phyloP scores from a whole-genome alignment of 2,888 invertebrate genomes.

The Yponomeuta malinellus region DNA sequence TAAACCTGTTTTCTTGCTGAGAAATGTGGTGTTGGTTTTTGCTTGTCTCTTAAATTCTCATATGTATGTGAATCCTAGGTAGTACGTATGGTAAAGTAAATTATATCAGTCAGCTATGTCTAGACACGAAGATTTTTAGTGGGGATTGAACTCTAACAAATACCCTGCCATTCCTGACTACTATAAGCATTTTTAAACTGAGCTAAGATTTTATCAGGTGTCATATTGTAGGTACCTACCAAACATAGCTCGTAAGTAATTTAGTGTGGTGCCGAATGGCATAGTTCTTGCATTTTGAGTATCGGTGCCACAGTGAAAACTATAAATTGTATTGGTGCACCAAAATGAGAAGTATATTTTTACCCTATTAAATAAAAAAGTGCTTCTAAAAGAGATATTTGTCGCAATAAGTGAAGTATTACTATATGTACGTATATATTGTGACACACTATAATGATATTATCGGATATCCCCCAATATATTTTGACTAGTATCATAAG shows the following conservation, averaged over 20 bases:
- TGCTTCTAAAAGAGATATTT: slow-evolving; percentile 8
- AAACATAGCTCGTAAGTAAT: slow-evolving; percentile 13
- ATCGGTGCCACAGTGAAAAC: not conserved
- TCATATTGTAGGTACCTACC: slow-evolving; percentile 12
- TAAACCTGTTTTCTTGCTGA: not conserved
- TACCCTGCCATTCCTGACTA: slow-evolving; percentile 42
- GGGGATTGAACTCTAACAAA: slow-evolving; percentile 22
- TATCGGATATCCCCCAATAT: slow-evolving; percentile 14
- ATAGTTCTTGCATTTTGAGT: not conserved
- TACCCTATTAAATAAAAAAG: slow-evolving; percentile 4
- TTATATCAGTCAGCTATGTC: not conserved
- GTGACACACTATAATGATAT: slow-evolving; percentile 18
- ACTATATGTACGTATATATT: slow-evolving; percentile 24
- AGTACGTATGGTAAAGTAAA: not conserved
- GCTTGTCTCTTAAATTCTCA: not conserved
- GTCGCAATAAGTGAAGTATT: slow-evolving; percentile 56
- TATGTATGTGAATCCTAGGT: not conserved
- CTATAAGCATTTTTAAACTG: slow-evolving; percentile 42
- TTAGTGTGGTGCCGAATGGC: slow-evolving; percentile 14
- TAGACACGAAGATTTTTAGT: not conserved
- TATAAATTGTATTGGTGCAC: slow-evolving; percentile 38
- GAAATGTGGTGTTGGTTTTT: not conserved
- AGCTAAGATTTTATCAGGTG: slow-evolving; percentile 23
- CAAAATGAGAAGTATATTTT: slow-evolving; percentile 60
- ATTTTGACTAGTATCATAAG: slow-evolving; percentile 41